These are phyloP conservation scores for Hypolimnas misippus DNA, from an alignment of 2,888 invertebrate species.

Conservation along the genomic window DNA sequence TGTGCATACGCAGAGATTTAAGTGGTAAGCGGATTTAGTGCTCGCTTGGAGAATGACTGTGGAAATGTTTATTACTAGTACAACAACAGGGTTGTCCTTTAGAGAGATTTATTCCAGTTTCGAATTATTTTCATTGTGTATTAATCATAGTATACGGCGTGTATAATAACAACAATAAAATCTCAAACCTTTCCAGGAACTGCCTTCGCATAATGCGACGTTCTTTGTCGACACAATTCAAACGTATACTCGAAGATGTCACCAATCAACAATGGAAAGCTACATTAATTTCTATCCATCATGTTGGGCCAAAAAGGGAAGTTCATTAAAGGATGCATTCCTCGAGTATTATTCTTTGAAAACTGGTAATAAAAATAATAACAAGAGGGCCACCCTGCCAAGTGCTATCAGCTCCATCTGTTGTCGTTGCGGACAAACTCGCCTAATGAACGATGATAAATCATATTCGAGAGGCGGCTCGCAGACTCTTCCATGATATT, in stretches of 20 bases:
- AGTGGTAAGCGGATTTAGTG: conserved; percentile 72
- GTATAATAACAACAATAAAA: conserved; percentile 12
- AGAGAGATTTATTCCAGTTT: conserved; percentile 13
- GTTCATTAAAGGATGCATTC: conserved; percentile 84
- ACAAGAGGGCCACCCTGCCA: conserved; percentile 84
- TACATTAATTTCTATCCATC: conserved; percentile 83
- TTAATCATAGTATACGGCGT: conserved; percentile 14
- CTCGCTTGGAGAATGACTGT: conserved; percentile 63
- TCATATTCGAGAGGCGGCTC: conserved; percentile 83
- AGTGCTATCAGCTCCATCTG: conserved; percentile 84
- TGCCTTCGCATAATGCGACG: conserved; percentile 54
- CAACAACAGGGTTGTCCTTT: conserved; percentile 43
- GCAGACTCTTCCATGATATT: conserved; percentile 65
- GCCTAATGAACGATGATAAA: conserved; percentile 85
- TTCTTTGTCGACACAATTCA: conserved; percentile 46
- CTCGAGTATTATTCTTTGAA: conserved; percentile 83
- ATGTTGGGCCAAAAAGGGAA: conserved; percentile 81
- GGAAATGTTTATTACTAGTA: conserved; percentile 63
- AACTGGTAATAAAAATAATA: conserved; percentile 84
- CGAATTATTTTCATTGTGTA: background rate
- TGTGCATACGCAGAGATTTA: conserved; percentile 62
- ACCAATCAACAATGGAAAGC: conserved; percentile 80
- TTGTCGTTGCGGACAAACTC: conserved; percentile 84
- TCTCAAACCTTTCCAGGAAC: conserved; percentile 55
- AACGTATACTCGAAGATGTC: conserved; percentile 70